Base-by-base conservation (phyloP, 2,113 vertebrate genomes). In the Grammomys dolichurus region DNA sequence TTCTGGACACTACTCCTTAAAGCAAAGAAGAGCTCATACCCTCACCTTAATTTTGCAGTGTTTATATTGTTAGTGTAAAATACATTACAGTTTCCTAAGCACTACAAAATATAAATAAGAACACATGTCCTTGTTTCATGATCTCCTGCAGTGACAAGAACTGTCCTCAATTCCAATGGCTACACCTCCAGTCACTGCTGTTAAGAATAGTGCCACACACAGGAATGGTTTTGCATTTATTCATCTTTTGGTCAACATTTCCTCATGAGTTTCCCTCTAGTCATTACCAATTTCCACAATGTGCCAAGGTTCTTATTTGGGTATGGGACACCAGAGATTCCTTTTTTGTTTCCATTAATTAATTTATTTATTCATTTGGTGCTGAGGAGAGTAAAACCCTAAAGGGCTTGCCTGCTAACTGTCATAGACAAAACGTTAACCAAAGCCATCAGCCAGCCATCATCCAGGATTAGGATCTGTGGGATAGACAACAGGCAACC, bases 231-330 rank as follows among this genome's bases (percentile, higher is more conserved):
- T 91, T 90, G 63, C n/a, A 65, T 58, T 58, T 19, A 56, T 82
- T n/a, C 67, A 80, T 89, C 82, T 91, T 97, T 94, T 90, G 86
- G 58, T 85, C 92, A 87, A 36, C 72, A 96, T 95, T 95, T 82
- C 58, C 87, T 97, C 95, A 93, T 97, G 78, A 84, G 36, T 93
- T 93, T 93, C 46, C 48, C 78, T 19, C n/a, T 81, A 81, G 94
- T 40, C 89, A 89, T 94, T 93, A 95, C 51, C 93, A 58, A 56
- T 93, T 96, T 92, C 58, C 60, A 95, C 40, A 78, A 72, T 8
- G 17, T 90, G 70, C 89, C 95, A 96, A 92, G 63, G 63, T 51
- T 96, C 19, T 90, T 72, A 87, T 69, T 91, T 89, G 90, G 89
- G 40, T 54, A 63, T n/a, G 16, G 19, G 5, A 48, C 78, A 76